Base-by-base conservation (phyloP, 2,113 vertebrate species). In the Epinephelus fuscoguttatus region DNA sequence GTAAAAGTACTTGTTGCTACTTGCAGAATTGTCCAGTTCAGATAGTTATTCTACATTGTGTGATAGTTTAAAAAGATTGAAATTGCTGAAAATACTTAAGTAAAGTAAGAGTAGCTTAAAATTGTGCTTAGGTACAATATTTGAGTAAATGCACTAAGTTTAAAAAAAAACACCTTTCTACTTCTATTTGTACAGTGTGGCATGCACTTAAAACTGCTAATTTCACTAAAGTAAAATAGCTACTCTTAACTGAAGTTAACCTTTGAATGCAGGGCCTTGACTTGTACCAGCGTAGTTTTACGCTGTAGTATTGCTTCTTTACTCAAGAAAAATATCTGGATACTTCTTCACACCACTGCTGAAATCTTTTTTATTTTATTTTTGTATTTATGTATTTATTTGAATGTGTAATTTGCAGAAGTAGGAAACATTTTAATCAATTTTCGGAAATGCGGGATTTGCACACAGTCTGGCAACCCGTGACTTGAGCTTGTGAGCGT, bases 391-490 rank as follows among this genome's bases (percentile, higher is more conserved):
- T 30, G 30, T 30, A 30, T 4, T 30, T 30, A 30, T 30, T 21
- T 0, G 0, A 15, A 19, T 53, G 21, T 61, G 2, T 42, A 0
- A 45, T 68, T 42, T 74, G 15, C 3, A 45, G 3, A 30, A 18
- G 2, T 4, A 4, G 33, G 6, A 37, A 15, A 19, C 4, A 7
- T 27, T 45, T 73, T 18, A 4, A 6, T 60, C 0, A 19, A 12
- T 53, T 27, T 27, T 50, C 14, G 18, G 3, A 52, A 64, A 60
- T n/a, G 27, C 18, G 70, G 56, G 61, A 49, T 78, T 17, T 50
- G 0, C 12, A 6, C 0, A 2, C 18, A 10, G 71, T 27, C 75
- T 87, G 89, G 88, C 87, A 89, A 89, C 91, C 62, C 53, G 0
- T 3, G 2, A 0, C 11, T 15, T 11, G 14, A 13, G 70, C 52